Evolutionary conservation across 2,888 invertebrate species (phyloP).

Genomic region (Drosophila greeni): DNA sequence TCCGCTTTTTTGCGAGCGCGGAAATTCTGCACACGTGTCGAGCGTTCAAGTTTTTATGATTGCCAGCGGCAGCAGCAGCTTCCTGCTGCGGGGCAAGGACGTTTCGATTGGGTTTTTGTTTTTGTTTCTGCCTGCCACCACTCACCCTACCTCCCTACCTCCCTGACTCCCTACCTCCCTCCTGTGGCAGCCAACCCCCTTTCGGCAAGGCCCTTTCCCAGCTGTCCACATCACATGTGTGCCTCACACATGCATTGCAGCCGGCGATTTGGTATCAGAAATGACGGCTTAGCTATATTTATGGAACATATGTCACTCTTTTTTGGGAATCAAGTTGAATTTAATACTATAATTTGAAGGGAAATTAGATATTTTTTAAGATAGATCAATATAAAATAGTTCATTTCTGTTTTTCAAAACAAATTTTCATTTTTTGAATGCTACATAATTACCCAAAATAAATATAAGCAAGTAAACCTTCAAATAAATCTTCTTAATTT

Average conservation of each 20-base stretch:
- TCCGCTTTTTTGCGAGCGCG: conserved; percentile 41
- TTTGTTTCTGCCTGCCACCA: conserved; percentile 30
- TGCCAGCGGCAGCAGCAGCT: conserved; percentile 51
- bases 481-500: neutral
- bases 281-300: conserved; percentile 26
- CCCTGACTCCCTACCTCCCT: conserved; percentile 31
- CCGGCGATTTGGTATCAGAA: conserved; percentile 49
- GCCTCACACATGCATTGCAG: conserved; percentile 63
- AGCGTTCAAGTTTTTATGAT: conserved; percentile 68
- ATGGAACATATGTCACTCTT: conserved; percentile 15
- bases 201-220: conserved; percentile 30
- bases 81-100: conserved; percentile 67
- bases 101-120: conserved; percentile 49
- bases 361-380: neutral
- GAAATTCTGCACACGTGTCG: conserved; percentile 71
- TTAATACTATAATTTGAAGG: neutral
- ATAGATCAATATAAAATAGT: accelerated
- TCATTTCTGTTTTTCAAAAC: accelerated
- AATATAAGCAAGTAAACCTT: neutral
- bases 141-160: conserved; percentile 29
- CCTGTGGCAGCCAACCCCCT: conserved; percentile 16
- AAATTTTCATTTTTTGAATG: neutral
- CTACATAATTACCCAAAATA: too few species aligned
- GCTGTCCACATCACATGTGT: conserved; percentile 36
- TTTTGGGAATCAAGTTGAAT: neutral